Conservation (phyloP, 2,888 invertebrate species). For the Pinctada fucata region DNA sequence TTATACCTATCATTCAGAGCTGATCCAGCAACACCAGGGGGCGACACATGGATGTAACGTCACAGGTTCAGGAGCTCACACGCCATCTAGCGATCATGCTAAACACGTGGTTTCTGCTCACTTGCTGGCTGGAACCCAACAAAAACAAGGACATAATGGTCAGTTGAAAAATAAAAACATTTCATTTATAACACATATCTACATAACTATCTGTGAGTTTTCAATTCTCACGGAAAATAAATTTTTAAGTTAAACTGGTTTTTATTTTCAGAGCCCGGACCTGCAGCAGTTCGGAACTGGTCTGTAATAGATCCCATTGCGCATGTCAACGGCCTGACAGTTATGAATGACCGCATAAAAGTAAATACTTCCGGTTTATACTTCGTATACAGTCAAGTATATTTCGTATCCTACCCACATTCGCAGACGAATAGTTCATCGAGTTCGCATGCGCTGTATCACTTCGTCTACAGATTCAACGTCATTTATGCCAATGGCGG, state of each 20-base stretch:
- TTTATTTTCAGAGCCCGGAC: constrained; percentile 16
- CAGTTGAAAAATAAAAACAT: no score
- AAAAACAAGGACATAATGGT: no score
- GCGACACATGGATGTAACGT: not conserved
- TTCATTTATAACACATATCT: no score
- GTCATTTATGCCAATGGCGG: constrained; percentile 50
- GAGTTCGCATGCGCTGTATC: constrained; percentile 40
- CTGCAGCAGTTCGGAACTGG: constrained; percentile 47
- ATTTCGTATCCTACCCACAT: constrained; percentile 46
- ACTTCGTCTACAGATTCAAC: constrained; percentile 53
- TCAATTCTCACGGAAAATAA: no score
- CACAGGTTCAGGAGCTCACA: not conserved
- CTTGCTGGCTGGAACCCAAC: constrained; percentile 27
- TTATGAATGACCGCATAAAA: constrained; percentile 42
- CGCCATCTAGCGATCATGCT: not conserved
- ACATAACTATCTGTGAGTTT: no score
- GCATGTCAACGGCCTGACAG: constrained; percentile 42
- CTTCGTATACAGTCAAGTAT: constrained; percentile 56
- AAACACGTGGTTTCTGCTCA: constrained; percentile 30
- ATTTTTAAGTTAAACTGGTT: no score
- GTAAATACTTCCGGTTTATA: constrained; percentile 53
- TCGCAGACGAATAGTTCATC: constrained; percentile 18
- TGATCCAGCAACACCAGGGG: not conserved
- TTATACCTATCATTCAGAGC: not conserved
- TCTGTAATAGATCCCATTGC: constrained; percentile 23